Evolutionary conservation across 2,113 vertebrate species (phyloP), one percentile per base, ranked within the genome.

Genomic region (Tympanuchus pallidicinctus): DNA sequence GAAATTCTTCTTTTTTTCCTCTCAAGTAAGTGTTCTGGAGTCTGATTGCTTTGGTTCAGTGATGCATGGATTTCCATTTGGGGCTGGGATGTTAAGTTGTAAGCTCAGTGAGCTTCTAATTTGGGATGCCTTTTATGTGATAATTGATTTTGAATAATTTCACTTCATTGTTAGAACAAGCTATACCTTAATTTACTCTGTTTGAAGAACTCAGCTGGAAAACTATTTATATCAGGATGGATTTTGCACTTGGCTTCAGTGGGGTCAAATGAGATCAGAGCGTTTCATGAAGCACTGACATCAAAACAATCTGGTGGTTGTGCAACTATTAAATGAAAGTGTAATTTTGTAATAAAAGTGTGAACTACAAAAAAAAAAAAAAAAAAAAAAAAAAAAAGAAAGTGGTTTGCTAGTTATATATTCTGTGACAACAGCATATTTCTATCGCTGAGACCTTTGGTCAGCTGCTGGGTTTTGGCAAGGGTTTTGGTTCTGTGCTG

Each of bases 281-380:
- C 34, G 4, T 93, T 93, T 86, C 70, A 47, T 81, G 71, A 72
- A 59, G 80, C 3, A 32, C 76, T 88, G 80, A 69, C 67, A 60
- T 86, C 70, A 45, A 88, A 94, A 48, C 40, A 38, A 45, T 82
- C 95, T 93, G 93, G 87, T 95, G 86, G 76, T 60, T 84, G 90
- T 96, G 82, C 84, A 82, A 74, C 63, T 82, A 84, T 93, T 72
- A 90, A 89, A 60, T 57, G 28, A 90, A 91, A 79, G 43, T 92
- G 95, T 93, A 91, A 90, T 96, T 95, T 92, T 90, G 74, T 86
- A 96, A 92, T 94, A 96, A 96, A 97, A 95, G 43, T 1, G 4
- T 93, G 59, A 54, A 54, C 52, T 14, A 48, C 19, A 50, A 50
- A 11, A 74, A 75, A 76, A n/a, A n/a, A n/a, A n/a, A n/a, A n/a